phyloP scores from a whole-genome alignment of 2,797 vertebrate genomes.

The Lithobates sylvaticus region DNA sequence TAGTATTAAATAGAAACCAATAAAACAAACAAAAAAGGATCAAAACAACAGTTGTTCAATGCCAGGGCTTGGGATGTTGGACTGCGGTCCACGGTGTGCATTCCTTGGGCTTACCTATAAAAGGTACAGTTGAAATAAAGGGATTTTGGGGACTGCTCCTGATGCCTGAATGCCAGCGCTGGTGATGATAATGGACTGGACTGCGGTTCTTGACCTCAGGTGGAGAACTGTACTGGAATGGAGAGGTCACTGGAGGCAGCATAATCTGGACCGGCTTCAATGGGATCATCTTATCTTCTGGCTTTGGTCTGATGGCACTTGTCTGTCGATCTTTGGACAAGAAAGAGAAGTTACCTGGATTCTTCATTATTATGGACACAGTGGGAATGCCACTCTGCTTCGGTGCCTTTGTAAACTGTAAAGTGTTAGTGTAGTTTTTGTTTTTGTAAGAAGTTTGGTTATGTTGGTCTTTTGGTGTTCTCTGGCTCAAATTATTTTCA shows the following conservation, averaged over 20 bases:
- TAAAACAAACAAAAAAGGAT: background rate
- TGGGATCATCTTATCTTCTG: conserved; percentile 65
- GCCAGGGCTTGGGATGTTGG: conserved; percentile 66
- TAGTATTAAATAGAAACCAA: background rate
- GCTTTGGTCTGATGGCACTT: conserved; percentile 42
- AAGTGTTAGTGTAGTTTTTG: background rate
- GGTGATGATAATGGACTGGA: conserved; percentile 55
- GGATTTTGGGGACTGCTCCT: background rate
- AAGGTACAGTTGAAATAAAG: conserved; percentile 18
- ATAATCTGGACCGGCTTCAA: conserved; percentile 73
- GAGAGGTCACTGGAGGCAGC: conserved; percentile 75
- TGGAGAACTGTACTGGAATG: conserved; percentile 46
- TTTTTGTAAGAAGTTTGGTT: background rate
- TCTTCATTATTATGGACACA: conserved; percentile 29
- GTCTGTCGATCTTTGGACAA: background rate
- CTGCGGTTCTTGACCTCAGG: conserved; percentile 55
- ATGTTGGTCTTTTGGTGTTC: conserved; percentile 11
- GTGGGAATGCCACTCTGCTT: background rate
- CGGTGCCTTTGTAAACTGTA: conserved; percentile 53
- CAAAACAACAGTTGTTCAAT: conserved; percentile 63
- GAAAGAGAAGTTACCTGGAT: background rate
- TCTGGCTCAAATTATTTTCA: conserved; percentile 51
- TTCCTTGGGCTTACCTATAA: conserved; percentile 64
- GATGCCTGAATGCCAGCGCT: conserved; percentile 59
- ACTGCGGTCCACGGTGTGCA: conserved; percentile 43